Evolutionary conservation across 1,140 invertebrate genomes (phyloP), one percentile per base, ranked within the genome.

Genomic region (Nephotettix cincticeps): DNA sequence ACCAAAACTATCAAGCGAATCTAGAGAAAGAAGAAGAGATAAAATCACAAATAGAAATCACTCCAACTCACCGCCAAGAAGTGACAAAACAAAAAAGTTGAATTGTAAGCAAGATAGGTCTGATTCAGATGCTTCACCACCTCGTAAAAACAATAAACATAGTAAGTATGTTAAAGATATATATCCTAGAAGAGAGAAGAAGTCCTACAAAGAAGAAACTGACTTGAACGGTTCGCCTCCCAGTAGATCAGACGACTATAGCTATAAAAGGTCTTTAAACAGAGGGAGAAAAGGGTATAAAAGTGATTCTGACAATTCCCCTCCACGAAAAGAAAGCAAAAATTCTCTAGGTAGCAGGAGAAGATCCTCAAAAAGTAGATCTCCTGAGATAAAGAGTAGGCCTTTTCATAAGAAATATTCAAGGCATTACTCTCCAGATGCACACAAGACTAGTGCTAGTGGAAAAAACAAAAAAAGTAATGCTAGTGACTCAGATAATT

Each of bases 401-500:
- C n/a, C n/a, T n/a, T n/a, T n/a, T n/a, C 32, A 13, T 61, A 58
- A 25, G 32, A 70, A 58, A 63, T 51, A 4, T 45, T 51, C 1
- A 17, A 23, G 25, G 36, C 17, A 13, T 36, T 40, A 1, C 43
- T 43, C 14, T 25, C 19, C 9, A 23, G 1, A 0, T 23, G 27
- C 4, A 19, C 4, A 17, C 1, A 6, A 13, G 32, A 30, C 6
- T 23, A 32, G 19, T 17, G 19, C 11, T 27, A 21, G 17, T 54
- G 25, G 19, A 54, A 54, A 19, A n/a, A 51, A 28, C 19, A 1
- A 9, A 1, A 70, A 0, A 45, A 28, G 13, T 23, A 9, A 30
- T n/a, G 1, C 19, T 2, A 68, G 71, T 70, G 77, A 81, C 76
- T 76, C 76, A 66, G 79, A 80, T 72, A 47, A 74, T 51, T 80